Conservation (phyloP, 2,797 vertebrate species). For the Thaleichthys pacificus region DNA sequence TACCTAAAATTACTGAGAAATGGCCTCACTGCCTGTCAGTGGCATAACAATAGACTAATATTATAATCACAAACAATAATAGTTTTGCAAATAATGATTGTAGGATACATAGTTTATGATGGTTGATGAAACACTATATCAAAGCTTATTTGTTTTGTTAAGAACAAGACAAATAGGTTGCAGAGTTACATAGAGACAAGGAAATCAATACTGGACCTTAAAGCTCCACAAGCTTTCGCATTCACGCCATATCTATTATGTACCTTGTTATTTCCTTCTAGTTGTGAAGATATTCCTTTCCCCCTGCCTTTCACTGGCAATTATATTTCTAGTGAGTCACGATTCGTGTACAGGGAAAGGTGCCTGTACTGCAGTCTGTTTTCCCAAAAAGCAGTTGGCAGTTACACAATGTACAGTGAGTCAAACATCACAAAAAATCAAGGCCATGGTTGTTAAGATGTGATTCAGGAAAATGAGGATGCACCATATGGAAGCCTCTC, state of each 20-base stretch:
- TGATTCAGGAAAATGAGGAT: not conserved
- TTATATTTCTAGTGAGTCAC: not conserved
- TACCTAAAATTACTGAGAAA: not conserved
- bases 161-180: too few relatives aligned
- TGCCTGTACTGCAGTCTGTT: not conserved
- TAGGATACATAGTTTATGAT: too few relatives aligned
- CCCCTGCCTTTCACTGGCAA: not conserved
- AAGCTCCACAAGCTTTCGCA: too few relatives aligned
- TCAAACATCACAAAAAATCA: not conserved
- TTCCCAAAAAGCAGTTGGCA: not conserved
- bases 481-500: not conserved
- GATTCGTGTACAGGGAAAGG: not conserved
- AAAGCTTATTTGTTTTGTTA: too few relatives aligned
- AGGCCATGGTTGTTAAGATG: not conserved
- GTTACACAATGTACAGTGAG: slow-evolving; percentile 3
- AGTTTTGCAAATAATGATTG: too few relatives aligned
- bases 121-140: not conserved
- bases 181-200: too few relatives aligned
- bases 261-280: not conserved
- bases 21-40: slow-evolving; percentile 23
- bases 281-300: not conserved
- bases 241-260: not conserved
- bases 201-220: too few relatives aligned
- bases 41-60: not conserved
- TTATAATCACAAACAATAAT: too few relatives aligned